phyloP scores from a whole-genome alignment of 2,797 vertebrate species.

The Anabas testudineus region DNA sequence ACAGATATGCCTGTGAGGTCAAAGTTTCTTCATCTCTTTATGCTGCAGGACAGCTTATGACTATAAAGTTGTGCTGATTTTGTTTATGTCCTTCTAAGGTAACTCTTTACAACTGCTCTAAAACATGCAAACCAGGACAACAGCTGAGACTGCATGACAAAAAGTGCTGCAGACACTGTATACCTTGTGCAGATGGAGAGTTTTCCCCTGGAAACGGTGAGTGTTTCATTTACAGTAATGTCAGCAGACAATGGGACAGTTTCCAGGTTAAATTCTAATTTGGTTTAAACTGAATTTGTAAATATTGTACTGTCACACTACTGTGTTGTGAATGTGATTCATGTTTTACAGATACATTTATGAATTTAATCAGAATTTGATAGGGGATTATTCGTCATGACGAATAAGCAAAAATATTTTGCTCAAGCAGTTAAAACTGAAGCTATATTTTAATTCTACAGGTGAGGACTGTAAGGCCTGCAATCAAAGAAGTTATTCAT shows the following conservation, averaged over 20 bases:
- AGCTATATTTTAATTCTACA: conserved; percentile 32
- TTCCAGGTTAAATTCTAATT: neutral
- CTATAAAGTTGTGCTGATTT: neutral
- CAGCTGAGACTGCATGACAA: neutral
- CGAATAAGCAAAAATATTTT: neutral
- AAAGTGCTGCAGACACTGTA: conserved; percentile 58
- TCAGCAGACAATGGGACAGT: neutral
- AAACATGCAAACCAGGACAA: conserved; percentile 56
- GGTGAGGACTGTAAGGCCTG: conserved; percentile 36
- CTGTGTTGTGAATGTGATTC: neutral
- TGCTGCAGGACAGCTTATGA: neutral
- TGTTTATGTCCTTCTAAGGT: conserved; percentile 41
- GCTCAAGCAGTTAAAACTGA: neutral
- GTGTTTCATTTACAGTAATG: neutral
- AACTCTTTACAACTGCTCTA: conserved; percentile 62
- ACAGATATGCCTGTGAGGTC: conserved; percentile 20
- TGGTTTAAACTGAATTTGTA: neutral
- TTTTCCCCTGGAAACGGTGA: conserved; percentile 49
- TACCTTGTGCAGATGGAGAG: conserved; percentile 20
- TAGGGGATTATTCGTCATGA: neutral
- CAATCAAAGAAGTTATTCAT: rapidly evolving
- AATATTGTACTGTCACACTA: neutral
- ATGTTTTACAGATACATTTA: neutral
- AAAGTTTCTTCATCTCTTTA: neutral
- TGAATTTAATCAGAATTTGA: no score